Base-by-base conservation (phyloP, 2,888 invertebrate genomes). In the Lottia scabra region DNA sequence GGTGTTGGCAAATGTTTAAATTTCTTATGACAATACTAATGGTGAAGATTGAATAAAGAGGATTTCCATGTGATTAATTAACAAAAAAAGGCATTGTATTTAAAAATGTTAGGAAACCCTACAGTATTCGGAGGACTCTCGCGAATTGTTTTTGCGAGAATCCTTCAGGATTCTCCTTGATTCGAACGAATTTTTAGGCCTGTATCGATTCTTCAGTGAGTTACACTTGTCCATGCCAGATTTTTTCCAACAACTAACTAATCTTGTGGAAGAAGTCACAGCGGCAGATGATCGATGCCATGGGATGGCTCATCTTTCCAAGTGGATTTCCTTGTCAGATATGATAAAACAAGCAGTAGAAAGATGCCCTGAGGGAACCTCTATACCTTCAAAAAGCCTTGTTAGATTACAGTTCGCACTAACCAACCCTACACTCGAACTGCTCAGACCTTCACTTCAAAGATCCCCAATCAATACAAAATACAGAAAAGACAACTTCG, bases 321-420 rank as follows among this genome's bases (percentile, higher is more conserved):
- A 65, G 15, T 65, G 65, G 65, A 65, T 65, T 27, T 65, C 65
- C 13, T 30, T 65, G n/a, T n/a, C n/a, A n/a, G 65, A 65, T 27
- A 26, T 65, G 65, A 65, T 65, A 16, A 13, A 65, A 16, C 16
- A 65, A 65, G 38, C 65, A 0, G 38, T 15, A 3, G 65, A 65
- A 13, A 26, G 30, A 19, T 65, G 65, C 19, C n/a, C 65, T 0
- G 27, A n/a, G 13, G 65, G 38, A 6, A 38, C 38, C 12, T 27
- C 38, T 16, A 38, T 65, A 0, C 65, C 65, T 27, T 65, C 65
- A 13, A 65, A 65, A 65, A 38, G 27, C 65, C 38, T 65, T 3
- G 44, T 65, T 13, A 65, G 65, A 38, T 19, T 65, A 27, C 65
- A 65, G 38, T 65, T 38, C 23, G 30, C 43, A 26, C 65, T 0